Evolutionary conservation across 2,113 vertebrate species (phyloP).

Genomic region (Prochilodus magdalenae): DNA sequence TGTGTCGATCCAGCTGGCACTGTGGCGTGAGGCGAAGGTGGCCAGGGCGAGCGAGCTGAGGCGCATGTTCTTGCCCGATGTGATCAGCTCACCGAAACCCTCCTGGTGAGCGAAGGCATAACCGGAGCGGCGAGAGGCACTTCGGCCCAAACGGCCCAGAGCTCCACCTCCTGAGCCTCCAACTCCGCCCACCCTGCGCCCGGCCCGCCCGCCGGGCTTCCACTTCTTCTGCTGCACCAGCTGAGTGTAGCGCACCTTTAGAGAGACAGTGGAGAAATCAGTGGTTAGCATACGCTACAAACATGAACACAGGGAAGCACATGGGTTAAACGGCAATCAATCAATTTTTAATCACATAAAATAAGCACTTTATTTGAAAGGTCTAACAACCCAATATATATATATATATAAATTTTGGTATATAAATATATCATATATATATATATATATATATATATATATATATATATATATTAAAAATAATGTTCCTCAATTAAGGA

Average conservation of each 20-base stretch:
- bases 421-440: too few species aligned
- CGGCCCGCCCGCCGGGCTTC: constrained; percentile 76
- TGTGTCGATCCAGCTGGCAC: constrained; percentile 90
- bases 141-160: constrained; percentile 75
- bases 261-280: background rate
- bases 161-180: constrained; percentile 73
- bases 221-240: constrained; percentile 87
- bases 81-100: constrained; percentile 94
- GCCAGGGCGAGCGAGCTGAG: constrained; percentile 87
- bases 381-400: too few species aligned
- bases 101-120: constrained; percentile 96
- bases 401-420: too few species aligned
- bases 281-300: background rate
- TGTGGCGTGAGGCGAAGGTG: constrained; percentile 82
- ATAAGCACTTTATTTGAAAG: too few species aligned
- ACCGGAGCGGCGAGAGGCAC: constrained; percentile 83
- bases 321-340: too few species aligned
- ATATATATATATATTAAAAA: too few species aligned
- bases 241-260: constrained; percentile 92
- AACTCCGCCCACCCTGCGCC: constrained; percentile 63
- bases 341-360: too few species aligned
- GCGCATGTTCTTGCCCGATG: constrained; percentile 94
- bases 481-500: too few species aligned
- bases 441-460: too few species aligned
- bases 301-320: too few species aligned